phyloP scores from a whole-genome alignment of 64 coral and sea anemone genomes.

The Porites lutea region DNA sequence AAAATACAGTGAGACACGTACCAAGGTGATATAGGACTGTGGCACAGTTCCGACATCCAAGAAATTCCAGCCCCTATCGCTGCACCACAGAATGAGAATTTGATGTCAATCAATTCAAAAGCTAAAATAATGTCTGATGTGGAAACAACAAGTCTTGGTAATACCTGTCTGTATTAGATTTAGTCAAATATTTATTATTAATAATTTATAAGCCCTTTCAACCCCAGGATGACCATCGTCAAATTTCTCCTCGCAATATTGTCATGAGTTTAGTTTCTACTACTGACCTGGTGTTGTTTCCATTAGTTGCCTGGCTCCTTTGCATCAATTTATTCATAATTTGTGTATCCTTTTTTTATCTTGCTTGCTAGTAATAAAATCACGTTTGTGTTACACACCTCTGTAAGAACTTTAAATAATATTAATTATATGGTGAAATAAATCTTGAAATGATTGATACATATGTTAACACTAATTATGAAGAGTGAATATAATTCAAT shows the following conservation, averaged over 20 bases:
- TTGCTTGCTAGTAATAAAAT: constrained; percentile 7
- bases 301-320: constrained; percentile 18
- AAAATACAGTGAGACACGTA: constrained; percentile 2
- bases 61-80: not conserved
- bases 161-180: not conserved
- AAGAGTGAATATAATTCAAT: not conserved
- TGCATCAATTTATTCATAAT: constrained; percentile 25
- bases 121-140: not conserved
- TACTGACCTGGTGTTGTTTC: constrained; percentile 1
- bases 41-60: not conserved
- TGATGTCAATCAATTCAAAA: not conserved
- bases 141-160: constrained; percentile 18
- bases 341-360: not conserved
- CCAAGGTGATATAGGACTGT: not conserved
- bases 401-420: too few relatives aligned
- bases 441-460: constrained; percentile 11
- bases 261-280: constrained; percentile 3
- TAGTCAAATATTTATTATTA: not conserved
- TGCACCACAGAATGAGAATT: constrained; percentile 4
- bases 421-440: too few relatives aligned
- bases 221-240: constrained; percentile 14
- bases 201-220: constrained; percentile 2
- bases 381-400: constrained; percentile 7
- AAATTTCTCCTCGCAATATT: constrained; percentile 3
- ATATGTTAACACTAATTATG: constrained; percentile 20